phyloP scores from a whole-genome alignment of 2,113 vertebrate genomes.

The Dipodomys ordii region DNA sequence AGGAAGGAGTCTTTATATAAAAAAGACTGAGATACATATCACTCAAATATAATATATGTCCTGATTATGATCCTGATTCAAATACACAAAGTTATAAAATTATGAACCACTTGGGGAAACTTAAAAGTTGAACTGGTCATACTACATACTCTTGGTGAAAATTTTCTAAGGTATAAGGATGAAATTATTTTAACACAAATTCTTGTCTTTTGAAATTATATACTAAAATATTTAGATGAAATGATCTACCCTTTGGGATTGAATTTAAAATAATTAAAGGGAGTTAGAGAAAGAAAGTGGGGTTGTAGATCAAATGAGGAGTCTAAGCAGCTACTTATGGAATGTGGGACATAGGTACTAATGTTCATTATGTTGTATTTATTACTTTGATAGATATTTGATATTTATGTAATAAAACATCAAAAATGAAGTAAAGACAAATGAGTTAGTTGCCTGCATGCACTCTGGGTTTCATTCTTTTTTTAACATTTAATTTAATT shows the following conservation, averaged over 20 bases:
- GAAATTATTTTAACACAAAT: not conserved
- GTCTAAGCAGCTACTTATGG: not conserved
- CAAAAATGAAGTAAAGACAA: conserved; percentile 40
- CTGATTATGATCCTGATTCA: conserved; percentile 16
- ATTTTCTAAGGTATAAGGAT: not conserved
- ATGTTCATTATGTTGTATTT: conserved; percentile 30
- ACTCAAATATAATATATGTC: not conserved
- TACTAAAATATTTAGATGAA: conserved; percentile 44
- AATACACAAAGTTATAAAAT: conserved; percentile 22
- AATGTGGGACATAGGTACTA: conserved; percentile 16
- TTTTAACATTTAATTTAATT: too few species aligned
- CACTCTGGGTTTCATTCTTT: conserved; percentile 31
- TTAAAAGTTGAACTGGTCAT: not conserved
- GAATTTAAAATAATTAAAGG: conserved; percentile 21
- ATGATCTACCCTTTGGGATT: conserved; percentile 10
- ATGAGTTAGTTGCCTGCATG: not conserved
- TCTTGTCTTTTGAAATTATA: conserved; percentile 16
- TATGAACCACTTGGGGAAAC: not conserved
- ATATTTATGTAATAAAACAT: conserved; percentile 47
- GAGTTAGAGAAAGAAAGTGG: not conserved
- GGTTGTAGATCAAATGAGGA: not conserved
- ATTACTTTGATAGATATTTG: conserved; percentile 49
- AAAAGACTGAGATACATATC: not conserved
- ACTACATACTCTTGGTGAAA: not conserved
- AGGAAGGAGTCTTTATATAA: not conserved